phyloP scores from a whole-genome alignment of 2,888 invertebrate species.

The Gonocerus acuteangulatus region DNA sequence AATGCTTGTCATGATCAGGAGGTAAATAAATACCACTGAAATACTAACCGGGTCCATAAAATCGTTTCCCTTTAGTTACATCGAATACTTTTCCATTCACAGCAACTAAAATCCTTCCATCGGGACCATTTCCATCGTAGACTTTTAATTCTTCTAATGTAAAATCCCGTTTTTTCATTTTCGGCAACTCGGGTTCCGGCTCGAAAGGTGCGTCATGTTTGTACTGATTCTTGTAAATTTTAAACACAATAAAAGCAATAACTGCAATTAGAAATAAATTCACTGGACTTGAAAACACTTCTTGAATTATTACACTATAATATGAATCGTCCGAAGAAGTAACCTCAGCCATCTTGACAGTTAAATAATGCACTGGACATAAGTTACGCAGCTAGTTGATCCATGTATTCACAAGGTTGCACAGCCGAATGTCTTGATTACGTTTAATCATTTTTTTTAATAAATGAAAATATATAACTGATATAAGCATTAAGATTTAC shows the following conservation, averaged over 20 bases:
- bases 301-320: slow-evolving; percentile 46
- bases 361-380: slow-evolving; percentile 6
- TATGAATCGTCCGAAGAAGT: neutral
- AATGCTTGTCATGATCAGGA: too few relatives aligned
- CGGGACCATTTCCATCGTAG: slow-evolving; percentile 77
- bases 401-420: neutral
- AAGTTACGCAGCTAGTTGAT: neutral
- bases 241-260: slow-evolving; percentile 64
- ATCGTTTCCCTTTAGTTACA: slow-evolving; percentile 79
- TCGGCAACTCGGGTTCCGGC: slow-evolving; percentile 61
- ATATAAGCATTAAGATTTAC: neutral
- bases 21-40: too few relatives aligned
- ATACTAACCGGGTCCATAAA: slow-evolving; percentile 84
- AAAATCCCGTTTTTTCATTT: slow-evolving; percentile 77
- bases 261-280: slow-evolving; percentile 61
- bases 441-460: neutral
- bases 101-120: slow-evolving; percentile 82
- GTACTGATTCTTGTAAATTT: slow-evolving; percentile 56
- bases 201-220: slow-evolving; percentile 41
- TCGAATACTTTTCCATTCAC: slow-evolving; percentile 94
- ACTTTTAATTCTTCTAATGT: slow-evolving; percentile 76
- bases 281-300: slow-evolving; percentile 62
- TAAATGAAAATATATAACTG: neutral
- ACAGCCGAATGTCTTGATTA: neutral
- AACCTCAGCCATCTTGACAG: slow-evolving; percentile 30